Evolutionary conservation across 1,140 invertebrate genomes (phyloP).

Genomic region (Drosophila ercepeae): DNA sequence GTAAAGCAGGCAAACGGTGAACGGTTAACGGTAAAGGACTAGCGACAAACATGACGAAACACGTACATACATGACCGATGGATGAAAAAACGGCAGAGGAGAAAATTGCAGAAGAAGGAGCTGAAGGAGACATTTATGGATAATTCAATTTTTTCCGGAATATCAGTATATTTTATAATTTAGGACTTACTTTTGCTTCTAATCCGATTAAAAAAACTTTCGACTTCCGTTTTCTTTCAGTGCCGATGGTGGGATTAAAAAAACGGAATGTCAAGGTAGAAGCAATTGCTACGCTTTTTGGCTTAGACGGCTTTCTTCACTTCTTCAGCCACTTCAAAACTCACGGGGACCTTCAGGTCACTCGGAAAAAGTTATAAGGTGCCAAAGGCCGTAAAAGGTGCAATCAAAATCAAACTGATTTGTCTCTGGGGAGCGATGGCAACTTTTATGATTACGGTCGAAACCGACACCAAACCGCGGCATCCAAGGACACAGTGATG

Average conservation of each 20-base stretch:
- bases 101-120: not conserved
- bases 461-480: conserved; percentile 4
- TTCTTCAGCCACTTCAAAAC: conserved; percentile 28
- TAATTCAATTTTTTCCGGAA: not conserved
- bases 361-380: conserved; percentile 71
- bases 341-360: conserved; percentile 24
- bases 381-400: conserved; percentile 79
- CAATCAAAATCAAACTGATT: conserved; percentile 82
- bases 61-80: conserved; percentile 35
- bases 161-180: not conserved
- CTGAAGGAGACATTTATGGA: not conserved
- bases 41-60: conserved; percentile 59
- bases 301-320: conserved; percentile 5
- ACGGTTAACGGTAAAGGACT: conserved; percentile 5
- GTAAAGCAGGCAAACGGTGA: conserved; percentile 13
- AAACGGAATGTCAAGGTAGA: not conserved
- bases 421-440: conserved; percentile 75
- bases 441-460: conserved; percentile 77
- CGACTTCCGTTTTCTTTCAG: not conserved
- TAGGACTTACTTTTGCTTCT: not conserved
- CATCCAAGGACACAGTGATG: not conserved
- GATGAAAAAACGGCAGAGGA: conserved; percentile 51
- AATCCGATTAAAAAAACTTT: not conserved
- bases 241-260: conserved; percentile 16
- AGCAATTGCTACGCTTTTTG: not conserved